Evolutionary conservation across 2,113 vertebrate species (phyloP).

Genomic region (Hemicordylus capensis): DNA sequence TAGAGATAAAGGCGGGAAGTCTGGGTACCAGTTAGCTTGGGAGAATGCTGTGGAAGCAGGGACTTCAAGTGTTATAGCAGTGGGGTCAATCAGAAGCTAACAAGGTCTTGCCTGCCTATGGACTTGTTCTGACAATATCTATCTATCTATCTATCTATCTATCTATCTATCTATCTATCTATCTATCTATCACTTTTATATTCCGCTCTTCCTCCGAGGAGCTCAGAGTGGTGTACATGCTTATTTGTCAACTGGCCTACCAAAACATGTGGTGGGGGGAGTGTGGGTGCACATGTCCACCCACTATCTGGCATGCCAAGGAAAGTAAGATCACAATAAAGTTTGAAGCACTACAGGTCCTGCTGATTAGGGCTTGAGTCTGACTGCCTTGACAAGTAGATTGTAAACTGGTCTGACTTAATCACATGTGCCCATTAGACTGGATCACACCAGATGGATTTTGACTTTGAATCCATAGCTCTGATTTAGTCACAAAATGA

Average conservation of each 20-base stretch:
- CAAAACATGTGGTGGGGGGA: no score
- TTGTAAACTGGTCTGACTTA: not conserved
- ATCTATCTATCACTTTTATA: no score
- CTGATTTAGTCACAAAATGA: not conserved
- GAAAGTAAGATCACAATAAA: no score
- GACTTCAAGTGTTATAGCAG: not conserved
- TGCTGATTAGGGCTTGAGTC: not conserved
- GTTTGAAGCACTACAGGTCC: no score
- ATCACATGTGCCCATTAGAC: not conserved
- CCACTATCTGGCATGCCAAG: no score
- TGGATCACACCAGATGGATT: not conserved
- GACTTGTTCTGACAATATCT: no score
- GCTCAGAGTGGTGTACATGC: no score
- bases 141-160: no score
- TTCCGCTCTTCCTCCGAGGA: no score
- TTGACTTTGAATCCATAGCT: not conserved
- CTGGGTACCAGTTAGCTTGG: not conserved
- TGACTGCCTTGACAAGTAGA: not conserved
- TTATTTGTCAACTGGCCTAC: no score
- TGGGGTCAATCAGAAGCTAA: not conserved
- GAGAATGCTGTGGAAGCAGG: not conserved
- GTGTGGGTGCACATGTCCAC: no score
- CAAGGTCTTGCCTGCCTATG: not conserved
- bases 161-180: no score
- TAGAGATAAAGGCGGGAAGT: not conserved